Evolutionary conservation across 37 sponge, comb jelly and placozoan species (phyloP), one percentile per base, ranked within the genome.

Genomic region (Corticium candelabrum): DNA sequence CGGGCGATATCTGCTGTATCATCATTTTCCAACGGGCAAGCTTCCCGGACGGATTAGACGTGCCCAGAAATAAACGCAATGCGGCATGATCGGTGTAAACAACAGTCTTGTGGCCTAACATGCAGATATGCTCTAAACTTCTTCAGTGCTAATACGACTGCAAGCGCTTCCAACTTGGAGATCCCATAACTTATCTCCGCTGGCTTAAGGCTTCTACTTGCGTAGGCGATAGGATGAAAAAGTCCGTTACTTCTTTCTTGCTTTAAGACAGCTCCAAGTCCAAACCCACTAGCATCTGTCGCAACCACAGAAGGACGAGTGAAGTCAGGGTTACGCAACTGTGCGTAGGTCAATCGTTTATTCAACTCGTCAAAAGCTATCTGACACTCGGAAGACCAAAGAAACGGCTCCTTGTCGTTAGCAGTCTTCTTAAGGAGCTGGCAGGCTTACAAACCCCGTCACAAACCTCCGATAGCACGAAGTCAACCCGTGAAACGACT

Each of bases 171-270:
- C 71, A 83, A 40, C 41, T 83, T 75, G 3, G 87, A 76, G 2
- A 83, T 80, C 35, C 80, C 80, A 76, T 87, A 87, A 11, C 36
- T 43, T 32, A 15, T 5, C 70, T 87, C 87, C n/a, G 77, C 70
- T 27, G 67, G 67, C n/a, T n/a, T 38, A 3, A 84, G 32, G 27
- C 78, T 37, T 29, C 82, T 85, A 36, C 78, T 69, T 21, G 80
- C 83, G 84, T 88, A 88, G 1, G 89, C 89, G 0, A 85, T 40
- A 2, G 86, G 89, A 57, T 83, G 87, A 2, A 78, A 5, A 1
- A 15, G 15, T 33, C 87, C 81, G 76, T 80, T 67, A 30, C 67
- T 76, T 39, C 70, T 75, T 37, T 69, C 67, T 38, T 84, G 87
- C 1, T 37, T 4, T 0, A 82, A 37, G 0, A 85, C 74, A 1